Base-by-base conservation (phyloP, 2,797 vertebrate genomes). In the Hippoglossus hippoglossus region DNA sequence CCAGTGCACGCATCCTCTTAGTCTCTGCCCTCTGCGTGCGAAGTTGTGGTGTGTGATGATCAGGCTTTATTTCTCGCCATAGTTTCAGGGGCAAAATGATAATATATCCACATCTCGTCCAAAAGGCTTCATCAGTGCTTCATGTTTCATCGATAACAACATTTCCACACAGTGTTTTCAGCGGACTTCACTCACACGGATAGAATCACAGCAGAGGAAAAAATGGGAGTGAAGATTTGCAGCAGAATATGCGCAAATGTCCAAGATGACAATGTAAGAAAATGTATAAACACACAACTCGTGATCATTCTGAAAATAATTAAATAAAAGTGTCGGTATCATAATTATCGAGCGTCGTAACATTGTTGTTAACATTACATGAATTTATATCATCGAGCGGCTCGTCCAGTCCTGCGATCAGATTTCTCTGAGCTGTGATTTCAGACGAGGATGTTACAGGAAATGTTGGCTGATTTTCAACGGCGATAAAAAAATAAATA, bases 361-460 rank as follows among this genome's bases (percentile, higher is more conserved):
- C 24, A 53, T 21, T 41, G 26, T 52, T 56, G 47, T 76, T 36
- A 73, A 68, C 53, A 39, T 18, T 56, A 22, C 52, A 62, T 55
- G 50, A 57, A 54, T 19, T 65, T 8, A 4, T 60, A 59, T 80
- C 57, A 76, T 44, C 24, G 55, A 71, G 75, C 84, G 74, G 57
- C 71, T 75, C 72, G 36, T 71, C 50, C 49, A 24, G 67, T 77
- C 72, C 56, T 18, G 13, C 63, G 69, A 21, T 72, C 67, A 61
- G 26, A 76, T 87, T 75, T 74, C 50, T 67, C 73, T 56, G 72
- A 46, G 72, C 53, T 79, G 41, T 39, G 47, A 67, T 82, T 75
- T 80, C 36, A 75, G 16, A 75, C 21, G 62, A 79, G 67, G 63
- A 71, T 65, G 59, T 72, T 73, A 62, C 59, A 82, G 70, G 66